Evolutionary conservation across 2,888 invertebrate genomes (phyloP), one percentile per base, ranked within the genome.

Genomic region (Neoaliturus tenellus): DNA sequence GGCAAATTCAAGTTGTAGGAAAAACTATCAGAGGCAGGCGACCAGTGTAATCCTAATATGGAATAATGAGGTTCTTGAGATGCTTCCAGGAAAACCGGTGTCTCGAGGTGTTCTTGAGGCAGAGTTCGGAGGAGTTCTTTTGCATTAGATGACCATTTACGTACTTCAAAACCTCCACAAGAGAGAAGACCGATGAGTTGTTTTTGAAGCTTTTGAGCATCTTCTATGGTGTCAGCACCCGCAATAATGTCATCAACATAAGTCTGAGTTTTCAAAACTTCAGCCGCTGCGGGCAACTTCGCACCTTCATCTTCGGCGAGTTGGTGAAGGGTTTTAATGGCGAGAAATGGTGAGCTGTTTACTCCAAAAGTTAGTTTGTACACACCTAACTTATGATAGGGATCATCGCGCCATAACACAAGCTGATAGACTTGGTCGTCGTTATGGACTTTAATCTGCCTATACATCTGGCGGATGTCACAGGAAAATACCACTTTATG

Each of bases 201-300:
- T 8, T 14, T 28, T 78, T 48, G 78, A 3, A 78, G n/a, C 10
- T 28, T 17, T 4, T 28, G 0, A 6, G 78, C 51, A 6, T 25
- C 51, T 1, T 48, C 78, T 51, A 31, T 28, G 33, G 1, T 48
- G 1, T 10, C 5, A 25, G 78, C 25, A 14, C 86, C 85, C 0
- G 85, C 62, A 14, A 87, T 48, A 0, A 86, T 31, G 81, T 88
- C 87, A 69, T 88, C 87, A 2, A 88, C 86, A 39, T 88, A 88
- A 17, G 86, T 85, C 31, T 87, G 84, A 0, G 58, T 17, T 12
- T 20, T 20, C 10, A 86, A 14, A 33, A 83, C 80, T 44, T 67
- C 8, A 0, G 86, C 69, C 10, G 86, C 85, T 0, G 44, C 17
- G 2, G 87, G 86, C 71, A 80, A 86, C 0, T 31, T 28, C 1